A percentile compares a stretch with the other conserved stretches of the same genome.
phyloP scores from a whole-genome alignment of 2,113 vertebrate species.

The Dendrocopos noguchii region DNA sequence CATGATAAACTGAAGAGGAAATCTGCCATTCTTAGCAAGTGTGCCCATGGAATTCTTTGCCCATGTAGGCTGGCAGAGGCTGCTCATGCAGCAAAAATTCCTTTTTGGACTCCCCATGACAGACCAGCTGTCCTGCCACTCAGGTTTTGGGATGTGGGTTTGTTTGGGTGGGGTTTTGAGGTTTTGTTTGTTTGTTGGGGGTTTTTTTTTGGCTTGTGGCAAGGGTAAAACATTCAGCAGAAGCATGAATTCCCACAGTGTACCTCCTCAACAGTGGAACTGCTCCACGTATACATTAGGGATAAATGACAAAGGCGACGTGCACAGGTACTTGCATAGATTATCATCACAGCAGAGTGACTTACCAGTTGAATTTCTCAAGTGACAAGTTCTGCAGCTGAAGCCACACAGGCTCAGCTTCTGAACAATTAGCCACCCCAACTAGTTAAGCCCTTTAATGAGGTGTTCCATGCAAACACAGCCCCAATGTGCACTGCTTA shows the following conservation, averaged over 20 bases:
- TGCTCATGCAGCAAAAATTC: neutral
- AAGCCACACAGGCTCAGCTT: neutral
- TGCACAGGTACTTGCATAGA: neutral
- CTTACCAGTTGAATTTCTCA: neutral
- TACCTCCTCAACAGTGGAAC: neutral
- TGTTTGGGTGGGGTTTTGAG: no score
- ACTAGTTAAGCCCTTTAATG: neutral
- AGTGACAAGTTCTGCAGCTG: neutral
- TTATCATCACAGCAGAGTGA: neutral
- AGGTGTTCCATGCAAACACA: neutral
- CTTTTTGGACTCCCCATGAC: neutral
- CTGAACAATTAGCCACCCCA: neutral
- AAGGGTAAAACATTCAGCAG: neutral
- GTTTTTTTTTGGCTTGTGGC: neutral
- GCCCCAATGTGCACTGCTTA: neutral
- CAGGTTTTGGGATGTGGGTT: no score
- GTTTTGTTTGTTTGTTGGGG: no score
- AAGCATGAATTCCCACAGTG: accelerated
- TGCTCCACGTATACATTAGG: neutral
- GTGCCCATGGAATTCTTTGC: neutral
- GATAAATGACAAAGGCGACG: neutral
- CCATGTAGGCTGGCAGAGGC: neutral
- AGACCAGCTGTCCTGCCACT: neutral
- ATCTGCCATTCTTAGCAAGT: neutral
- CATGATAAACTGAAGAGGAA: neutral